Evolutionary conservation across 2,113 vertebrate species (phyloP).

Genomic region (Promerops cafer): DNA sequence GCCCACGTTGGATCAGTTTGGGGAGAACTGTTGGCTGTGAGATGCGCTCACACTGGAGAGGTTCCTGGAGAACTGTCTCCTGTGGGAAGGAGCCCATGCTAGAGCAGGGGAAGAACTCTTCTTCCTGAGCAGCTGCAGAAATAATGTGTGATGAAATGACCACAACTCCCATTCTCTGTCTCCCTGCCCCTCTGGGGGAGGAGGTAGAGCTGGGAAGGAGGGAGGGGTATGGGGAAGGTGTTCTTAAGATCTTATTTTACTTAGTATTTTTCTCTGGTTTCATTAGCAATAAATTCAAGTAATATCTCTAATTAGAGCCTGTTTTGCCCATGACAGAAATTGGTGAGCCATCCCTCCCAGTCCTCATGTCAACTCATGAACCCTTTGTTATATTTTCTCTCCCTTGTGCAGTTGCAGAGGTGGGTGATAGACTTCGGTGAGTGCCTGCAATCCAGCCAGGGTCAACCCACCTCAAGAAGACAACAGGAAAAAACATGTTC

Average conservation of each 20-base stretch:
- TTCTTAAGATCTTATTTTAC: not conserved
- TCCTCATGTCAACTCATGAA: not conserved
- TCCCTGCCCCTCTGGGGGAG: not conserved
- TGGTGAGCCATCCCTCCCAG: not conserved
- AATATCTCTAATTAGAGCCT: not conserved
- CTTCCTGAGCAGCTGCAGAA: not conserved
- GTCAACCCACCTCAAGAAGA: not conserved
- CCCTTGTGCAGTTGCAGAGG: not conserved
- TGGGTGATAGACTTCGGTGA: not conserved
- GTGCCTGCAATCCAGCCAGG: not conserved
- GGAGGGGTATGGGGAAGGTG: not conserved
- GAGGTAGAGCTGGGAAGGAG: not conserved
- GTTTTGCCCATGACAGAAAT: not conserved
- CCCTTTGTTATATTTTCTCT: not conserved
- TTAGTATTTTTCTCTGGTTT: not conserved
- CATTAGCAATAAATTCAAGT: not conserved
- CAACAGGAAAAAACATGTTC: not conserved
- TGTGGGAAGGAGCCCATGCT: not conserved
- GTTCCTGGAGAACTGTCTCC: not conserved
- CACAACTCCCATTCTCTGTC: not conserved
- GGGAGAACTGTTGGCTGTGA: not conserved
- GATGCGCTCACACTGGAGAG: not conserved
- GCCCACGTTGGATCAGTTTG: rapidly evolving
- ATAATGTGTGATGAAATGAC: not conserved
- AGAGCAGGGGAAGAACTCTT: not conserved